A percentile compares a stretch with the other conserved stretches of the same genome.
Conservation (phyloP, 2,113 vertebrate genomes). For the Neogale vison region DNA sequence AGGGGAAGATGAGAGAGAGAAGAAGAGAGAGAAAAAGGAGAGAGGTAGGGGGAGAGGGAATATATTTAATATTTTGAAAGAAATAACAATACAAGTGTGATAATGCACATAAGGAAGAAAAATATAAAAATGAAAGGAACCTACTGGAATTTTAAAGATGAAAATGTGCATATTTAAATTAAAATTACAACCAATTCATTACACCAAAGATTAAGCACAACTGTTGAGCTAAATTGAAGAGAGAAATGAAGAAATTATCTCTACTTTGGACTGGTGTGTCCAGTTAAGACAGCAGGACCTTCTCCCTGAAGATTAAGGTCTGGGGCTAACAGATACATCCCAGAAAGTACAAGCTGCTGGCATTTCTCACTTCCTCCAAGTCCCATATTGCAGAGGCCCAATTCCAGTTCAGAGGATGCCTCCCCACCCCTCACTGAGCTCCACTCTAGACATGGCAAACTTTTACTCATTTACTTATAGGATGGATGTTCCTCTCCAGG, state of each 20-base stretch:
- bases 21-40: neutral
- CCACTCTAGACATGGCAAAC: neutral
- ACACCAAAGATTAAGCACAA: neutral
- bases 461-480: neutral
- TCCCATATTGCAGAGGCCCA: neutral
- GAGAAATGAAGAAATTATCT: neutral
- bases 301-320: neutral
- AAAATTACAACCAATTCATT: neutral
- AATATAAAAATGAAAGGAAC: neutral
- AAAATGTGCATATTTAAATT: neutral
- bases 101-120: neutral
- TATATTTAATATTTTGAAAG: neutral
- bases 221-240: neutral
- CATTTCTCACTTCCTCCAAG: neutral
- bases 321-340: neutral
- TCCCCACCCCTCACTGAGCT: neutral
- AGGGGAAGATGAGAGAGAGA: neutral
- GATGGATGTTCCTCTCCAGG: neutral
- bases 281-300: accelerated
- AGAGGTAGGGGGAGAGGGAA: neutral
- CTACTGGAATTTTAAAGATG: neutral
- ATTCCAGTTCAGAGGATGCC: neutral
- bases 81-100: neutral
- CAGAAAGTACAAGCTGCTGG: neutral
- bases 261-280: neutral